Base-by-base conservation (phyloP, 2,113 vertebrate species). In the Pachypanchax playfairii region DNA sequence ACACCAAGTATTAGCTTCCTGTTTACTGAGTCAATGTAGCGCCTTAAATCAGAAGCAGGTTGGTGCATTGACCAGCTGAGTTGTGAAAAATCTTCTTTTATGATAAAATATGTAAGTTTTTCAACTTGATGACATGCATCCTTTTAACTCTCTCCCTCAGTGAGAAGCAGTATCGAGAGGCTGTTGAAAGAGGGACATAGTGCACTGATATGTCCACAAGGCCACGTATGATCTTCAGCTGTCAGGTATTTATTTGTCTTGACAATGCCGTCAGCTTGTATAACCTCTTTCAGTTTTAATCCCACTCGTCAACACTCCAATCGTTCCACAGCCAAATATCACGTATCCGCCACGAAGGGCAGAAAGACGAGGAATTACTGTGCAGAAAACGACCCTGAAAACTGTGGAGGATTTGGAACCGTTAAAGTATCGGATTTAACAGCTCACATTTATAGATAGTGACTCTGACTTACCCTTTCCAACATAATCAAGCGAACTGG, bases 231-330 rank as follows among this genome's bases (percentile, higher is more conserved):
- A 4, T 50, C 35, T 58, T 70, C 61, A 74, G 65, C 69, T 69
- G 73, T 66, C 38, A 39, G 12, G 41, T 39, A 21, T 63, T 51
- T 68, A 42, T 76, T 82, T 62, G 43, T 70, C 35, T 63, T 55
- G 51, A 75, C 68, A 69, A 26, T 73, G 63, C 33, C 29, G 21
- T n/a, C 48, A n/a, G 29, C 18, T 53, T 67, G 24, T n/a, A 59
- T 41, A 54, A 50, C 13, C 39, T 31, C 22, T 17, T 44, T 29
- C 17, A 5, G 8, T 38, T 65, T 57, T 65, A 42, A 77, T 75
- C 51, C 42, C 29, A 6, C 51, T 42, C 41, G 18, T 21, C 22
- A 35, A 14, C 6, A 2, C 2, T 28, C 7, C 15, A 41, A 3
- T 50, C 15, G 18, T 24, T 20, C 28, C 4, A 21, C 26, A 33